Percentiles rank a stretch among this genome's conserved stretches.
Evolutionary conservation across 2,113 vertebrate species (phyloP).

Genomic region (Hymenochirus boettgeri): DNA sequence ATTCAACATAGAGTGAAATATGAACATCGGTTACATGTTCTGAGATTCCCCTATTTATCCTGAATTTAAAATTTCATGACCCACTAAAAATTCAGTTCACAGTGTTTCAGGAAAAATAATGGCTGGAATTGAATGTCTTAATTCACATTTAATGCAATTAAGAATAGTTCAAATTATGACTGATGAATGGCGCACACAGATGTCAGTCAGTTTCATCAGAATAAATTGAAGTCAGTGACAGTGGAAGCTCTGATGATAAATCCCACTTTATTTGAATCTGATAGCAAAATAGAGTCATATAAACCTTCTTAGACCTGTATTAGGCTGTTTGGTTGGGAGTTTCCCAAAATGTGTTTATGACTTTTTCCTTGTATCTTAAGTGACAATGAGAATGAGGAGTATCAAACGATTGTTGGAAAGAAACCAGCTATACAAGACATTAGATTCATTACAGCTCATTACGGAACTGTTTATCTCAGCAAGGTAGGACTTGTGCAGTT

Average conservation of each 20-base stretch:
- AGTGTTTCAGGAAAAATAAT: constrained; percentile 98
- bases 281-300: constrained; percentile 85
- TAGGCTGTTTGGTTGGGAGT: too few relatives aligned
- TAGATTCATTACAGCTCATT: too few relatives aligned
- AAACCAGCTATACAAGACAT: too few relatives aligned
- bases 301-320: constrained; percentile 76
- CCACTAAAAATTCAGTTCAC: constrained; percentile 94
- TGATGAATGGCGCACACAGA: constrained; percentile 88
- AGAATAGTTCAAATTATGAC: constrained; percentile 96
- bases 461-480: too few relatives aligned
- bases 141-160: constrained; percentile 98
- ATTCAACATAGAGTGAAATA: constrained; percentile 74
- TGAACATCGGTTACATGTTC: constrained; percentile 70
- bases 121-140: constrained; percentile 96
- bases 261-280: constrained; percentile 82
- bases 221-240: constrained; percentile 78
- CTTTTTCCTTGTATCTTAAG: too few relatives aligned
- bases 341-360: too few relatives aligned
- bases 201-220: constrained; percentile 92
- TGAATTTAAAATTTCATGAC: constrained; percentile 82
- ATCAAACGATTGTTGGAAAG: too few relatives aligned
- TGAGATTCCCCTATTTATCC: constrained; percentile 72
- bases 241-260: constrained; percentile 77
- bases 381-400: too few relatives aligned
- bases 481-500: too few relatives aligned